A percentile compares a stretch with the other conserved stretches of the same genome.
Evolutionary conservation across 1,140 invertebrate species (phyloP).

Genomic region (Hestina assimilis): DNA sequence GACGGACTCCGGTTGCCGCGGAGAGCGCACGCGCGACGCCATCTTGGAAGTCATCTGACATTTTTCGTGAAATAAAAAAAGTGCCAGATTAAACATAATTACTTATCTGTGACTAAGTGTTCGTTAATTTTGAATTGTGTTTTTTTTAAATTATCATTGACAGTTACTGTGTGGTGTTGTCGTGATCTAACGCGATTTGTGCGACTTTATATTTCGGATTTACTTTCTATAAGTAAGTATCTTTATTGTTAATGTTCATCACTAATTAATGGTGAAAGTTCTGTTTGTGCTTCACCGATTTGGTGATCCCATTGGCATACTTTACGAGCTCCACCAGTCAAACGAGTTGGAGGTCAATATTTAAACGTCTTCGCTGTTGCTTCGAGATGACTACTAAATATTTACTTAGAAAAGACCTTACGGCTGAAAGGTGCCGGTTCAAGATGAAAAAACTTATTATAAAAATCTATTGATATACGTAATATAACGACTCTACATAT

Average conservation of each 20-base stretch:
- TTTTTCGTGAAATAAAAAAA: slow-evolving; percentile 30
- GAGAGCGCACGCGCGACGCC: slow-evolving; percentile 62
- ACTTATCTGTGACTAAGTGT: slow-evolving; percentile 40
- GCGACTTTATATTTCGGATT: slow-evolving; percentile 65
- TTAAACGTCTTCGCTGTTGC: slow-evolving; percentile 21
- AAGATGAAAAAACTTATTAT: no score
- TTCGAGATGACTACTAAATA: background rate
- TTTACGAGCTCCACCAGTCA: slow-evolving; percentile 30
- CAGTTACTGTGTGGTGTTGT: slow-evolving; percentile 46
- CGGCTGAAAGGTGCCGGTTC: no score
- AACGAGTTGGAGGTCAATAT: slow-evolving; percentile 31
- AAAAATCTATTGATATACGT: background rate
- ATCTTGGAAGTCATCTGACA: slow-evolving; percentile 45
- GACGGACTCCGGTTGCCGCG: slow-evolving; percentile 49
- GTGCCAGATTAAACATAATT: slow-evolving; percentile 8
- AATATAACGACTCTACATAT: background rate
- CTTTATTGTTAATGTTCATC: slow-evolving; percentile 65
- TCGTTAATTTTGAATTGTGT: slow-evolving; percentile 27
- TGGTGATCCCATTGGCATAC: slow-evolving; percentile 42
- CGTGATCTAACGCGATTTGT: slow-evolving; percentile 56
- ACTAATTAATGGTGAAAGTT: slow-evolving; percentile 65
- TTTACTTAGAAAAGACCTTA: slow-evolving; percentile 1
- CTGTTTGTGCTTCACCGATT: slow-evolving; percentile 41
- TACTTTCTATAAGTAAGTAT: slow-evolving; percentile 76
- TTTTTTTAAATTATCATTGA: slow-evolving; percentile 34